A percentile compares a stretch with the other conserved stretches of the same genome.
Evolutionary conservation across 1,140 invertebrate species (phyloP).

Genomic region (Sitodiplosis mosellana): DNA sequence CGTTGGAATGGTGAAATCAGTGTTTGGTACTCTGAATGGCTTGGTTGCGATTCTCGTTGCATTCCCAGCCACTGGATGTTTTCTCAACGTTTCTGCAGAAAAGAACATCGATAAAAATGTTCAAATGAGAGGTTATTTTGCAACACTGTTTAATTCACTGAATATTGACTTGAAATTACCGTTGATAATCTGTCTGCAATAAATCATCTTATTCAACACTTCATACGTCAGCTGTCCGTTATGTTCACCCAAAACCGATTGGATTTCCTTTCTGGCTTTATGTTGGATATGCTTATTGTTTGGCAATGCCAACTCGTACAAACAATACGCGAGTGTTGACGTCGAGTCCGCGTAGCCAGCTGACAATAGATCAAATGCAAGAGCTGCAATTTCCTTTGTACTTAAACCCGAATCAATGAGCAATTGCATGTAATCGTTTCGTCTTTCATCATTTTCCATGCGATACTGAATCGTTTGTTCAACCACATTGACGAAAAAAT

Average conservation of each 20-base stretch:
- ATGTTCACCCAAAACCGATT: conserved; percentile 24
- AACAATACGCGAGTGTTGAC: conserved; percentile 18
- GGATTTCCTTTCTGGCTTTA: conserved; percentile 35
- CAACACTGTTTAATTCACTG: background rate
- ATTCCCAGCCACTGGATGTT: conserved; percentile 34
- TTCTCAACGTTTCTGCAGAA: conserved; percentile 36
- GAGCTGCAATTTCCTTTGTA: background rate
- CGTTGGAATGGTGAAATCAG: conserved; percentile 30
- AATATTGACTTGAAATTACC: conserved; percentile 24
- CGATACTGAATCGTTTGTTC: conserved; percentile 15
- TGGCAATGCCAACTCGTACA: conserved; percentile 22
- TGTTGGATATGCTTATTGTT: conserved; percentile 31
- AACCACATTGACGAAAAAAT: conserved; percentile 17
- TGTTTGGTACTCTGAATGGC: conserved; percentile 34
- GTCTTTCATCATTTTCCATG: conserved; percentile 15
- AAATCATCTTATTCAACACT: conserved; percentile 31
- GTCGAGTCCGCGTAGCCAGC: conserved; percentile 5
- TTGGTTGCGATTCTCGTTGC: conserved; percentile 33
- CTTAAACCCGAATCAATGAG: background rate
- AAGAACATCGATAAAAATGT: conserved; percentile 1
- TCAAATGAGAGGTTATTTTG: background rate
- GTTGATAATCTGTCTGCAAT: conserved; percentile 35
- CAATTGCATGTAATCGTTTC: conserved; percentile 21
- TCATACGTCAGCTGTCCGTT: conserved; percentile 32
- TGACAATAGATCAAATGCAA: conserved; percentile 3